A percentile compares a stretch with the other conserved stretches of the same genome.
Evolutionary conservation across 2,113 vertebrate species (phyloP).

Genomic region (Lycaon pictus): DNA sequence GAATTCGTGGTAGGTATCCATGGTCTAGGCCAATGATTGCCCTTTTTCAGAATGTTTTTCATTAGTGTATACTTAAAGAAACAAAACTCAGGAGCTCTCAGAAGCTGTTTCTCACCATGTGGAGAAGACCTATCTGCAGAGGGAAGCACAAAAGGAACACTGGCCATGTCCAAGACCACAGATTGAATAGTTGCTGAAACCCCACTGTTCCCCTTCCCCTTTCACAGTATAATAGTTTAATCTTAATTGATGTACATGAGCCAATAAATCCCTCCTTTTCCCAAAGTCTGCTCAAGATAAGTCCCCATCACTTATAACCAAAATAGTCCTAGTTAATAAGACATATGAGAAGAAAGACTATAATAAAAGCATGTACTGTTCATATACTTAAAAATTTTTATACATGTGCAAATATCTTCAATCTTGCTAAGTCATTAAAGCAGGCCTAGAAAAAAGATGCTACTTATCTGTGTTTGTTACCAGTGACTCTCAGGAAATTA

Average conservation of each 20-base stretch:
- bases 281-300: not conserved
- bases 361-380: not conserved
- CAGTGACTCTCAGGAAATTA: not conserved
- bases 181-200: not conserved
- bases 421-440: not conserved
- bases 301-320: not conserved
- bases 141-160: not conserved
- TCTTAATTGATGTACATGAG: not conserved
- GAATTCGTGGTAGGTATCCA: not conserved
- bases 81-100: not conserved
- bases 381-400: not conserved
- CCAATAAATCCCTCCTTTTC: not conserved
- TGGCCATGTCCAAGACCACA: not conserved
- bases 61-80: not conserved
- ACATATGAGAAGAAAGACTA: not conserved
- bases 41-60: not conserved
- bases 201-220: not conserved
- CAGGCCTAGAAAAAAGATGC: not conserved
- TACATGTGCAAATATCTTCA: not conserved
- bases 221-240: not conserved
- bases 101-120: not conserved
- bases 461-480: not conserved
- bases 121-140: not conserved
- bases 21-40: not conserved
- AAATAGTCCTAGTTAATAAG: not conserved